Evolutionary conservation across 2,888 invertebrate genomes (phyloP), one percentile per base, ranked within the genome.

Genomic region (Eupithecia dodoneata): DNA sequence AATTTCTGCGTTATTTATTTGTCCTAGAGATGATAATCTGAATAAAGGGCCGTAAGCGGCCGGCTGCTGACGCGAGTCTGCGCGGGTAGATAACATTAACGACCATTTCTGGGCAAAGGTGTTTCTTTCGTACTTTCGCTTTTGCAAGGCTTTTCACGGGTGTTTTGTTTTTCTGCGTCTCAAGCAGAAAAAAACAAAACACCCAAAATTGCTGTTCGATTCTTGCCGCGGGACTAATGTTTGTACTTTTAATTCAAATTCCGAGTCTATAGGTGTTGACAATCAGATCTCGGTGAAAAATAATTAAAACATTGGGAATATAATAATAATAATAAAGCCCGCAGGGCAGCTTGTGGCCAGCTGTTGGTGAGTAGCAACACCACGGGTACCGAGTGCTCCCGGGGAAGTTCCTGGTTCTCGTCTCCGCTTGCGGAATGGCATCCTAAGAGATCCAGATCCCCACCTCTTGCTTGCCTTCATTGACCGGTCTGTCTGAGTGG

Each of bases 41-140:
- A 49, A 67, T 69, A n/a, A 47, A 72, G 63, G 72, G 69, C 10
- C 30, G 18, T 69, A 59, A 75, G 74, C 30, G 12, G 2, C 30
- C 30, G 9, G 66, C 6, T 45, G 75, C 75, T 66, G 75, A 75
- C 71, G 71, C 41, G 59, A 49, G 77, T 7, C 78, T 78, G 78
- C 71, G 73, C 5, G 30, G 73, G 71, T 10, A 66, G 78, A 78
- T 78, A 71, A 70, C 72, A 72, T 72, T 72, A 76, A 74, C 55
- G 72, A 76, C 52, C 55, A 44, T 12, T 18, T 4, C 72, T 45
- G 42, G 10, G 55, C 7, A 6, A 75, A 75, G 70, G 74, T 55
- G 70, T 45, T 74, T 52, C 49, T 49, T 30, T 30, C 30, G 30
- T 30, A 74, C 63, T 77, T 69, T 63, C 72, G 63, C 65, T 45